These are phyloP conservation scores for Lepetodrilus schrolli DNA, from an alignment of 2,888 invertebrate genomes.

Conservation along the genomic window DNA sequence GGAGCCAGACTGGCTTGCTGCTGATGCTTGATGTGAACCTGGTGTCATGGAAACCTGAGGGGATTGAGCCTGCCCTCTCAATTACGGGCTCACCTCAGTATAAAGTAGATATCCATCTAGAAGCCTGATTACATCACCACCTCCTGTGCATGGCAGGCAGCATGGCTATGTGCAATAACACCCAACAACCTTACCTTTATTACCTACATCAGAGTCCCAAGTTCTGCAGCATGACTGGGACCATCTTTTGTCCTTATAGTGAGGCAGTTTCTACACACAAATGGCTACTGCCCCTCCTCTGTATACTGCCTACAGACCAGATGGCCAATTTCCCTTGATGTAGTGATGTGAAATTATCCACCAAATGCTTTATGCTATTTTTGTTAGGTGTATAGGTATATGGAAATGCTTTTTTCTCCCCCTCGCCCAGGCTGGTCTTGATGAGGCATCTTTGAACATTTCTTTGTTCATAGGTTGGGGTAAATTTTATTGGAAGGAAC, in stretches of 20 bases:
- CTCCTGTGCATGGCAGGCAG: too few relatives aligned
- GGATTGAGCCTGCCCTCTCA: constrained; percentile 5
- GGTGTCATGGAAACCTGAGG: constrained; percentile 22
- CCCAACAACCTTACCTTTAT: too few relatives aligned
- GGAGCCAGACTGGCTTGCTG: constrained; percentile 19
- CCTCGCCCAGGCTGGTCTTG: too few relatives aligned
- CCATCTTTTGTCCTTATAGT: constrained; percentile 1
- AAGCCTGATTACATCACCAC: neutral
- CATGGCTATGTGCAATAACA: too few relatives aligned
- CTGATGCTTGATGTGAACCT: constrained; percentile 20
- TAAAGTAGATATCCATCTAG: neutral
- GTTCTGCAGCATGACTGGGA: too few relatives aligned
- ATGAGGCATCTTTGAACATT: too few relatives aligned
- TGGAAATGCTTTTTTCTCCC: neutral
- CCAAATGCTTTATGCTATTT: constrained; percentile 18
- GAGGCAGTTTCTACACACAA: constrained; percentile 8
- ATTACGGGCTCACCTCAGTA: neutral
- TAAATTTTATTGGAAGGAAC: too few relatives aligned
- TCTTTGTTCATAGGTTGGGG: too few relatives aligned
- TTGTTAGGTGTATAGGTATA: neutral
- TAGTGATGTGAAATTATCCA: constrained; percentile 26
- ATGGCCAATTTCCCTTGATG: constrained; percentile 20
- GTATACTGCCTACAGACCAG: constrained; percentile 16
- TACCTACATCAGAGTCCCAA: too few relatives aligned
- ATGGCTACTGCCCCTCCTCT: neutral